Base-by-base conservation (phyloP, 37 sponge, comb jelly and placozoan genomes). In the Aplysina aerophoba region DNA sequence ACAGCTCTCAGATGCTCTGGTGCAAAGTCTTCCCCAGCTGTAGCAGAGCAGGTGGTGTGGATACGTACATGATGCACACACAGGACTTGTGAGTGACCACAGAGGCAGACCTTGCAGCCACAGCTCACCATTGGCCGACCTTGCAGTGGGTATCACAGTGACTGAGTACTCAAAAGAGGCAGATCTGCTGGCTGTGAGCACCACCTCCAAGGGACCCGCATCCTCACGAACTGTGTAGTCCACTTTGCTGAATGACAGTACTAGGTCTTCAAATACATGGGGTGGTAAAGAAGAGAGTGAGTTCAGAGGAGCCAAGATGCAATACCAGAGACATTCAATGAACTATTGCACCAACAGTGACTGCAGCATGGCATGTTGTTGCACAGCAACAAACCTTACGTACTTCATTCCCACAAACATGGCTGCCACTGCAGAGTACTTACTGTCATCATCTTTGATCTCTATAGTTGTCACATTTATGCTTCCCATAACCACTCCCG, bases 401-500 rank as follows among this genome's bases (percentile, higher is more conserved):
- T 44, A 8, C 3, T 8, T 8, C 50, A 3, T 44, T 44, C n/a
- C n/a, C n/a, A n/a, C n/a, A n/a, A 8, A 44, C 3, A 44, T 44
- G 50, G 50, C 50, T 8, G 8, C 25, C n/a, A 5, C 25, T 4
- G 2, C 27, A 25, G 11, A 69, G 34, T 30, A 31, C 71, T 69
- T 27, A 69, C 71, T 35, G 34, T 69, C 71, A 31, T 69, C 71
- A 69, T 69, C 71, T 31, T 3, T 69, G 34, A 69, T 69, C 35
- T 34, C 33, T 27, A 69, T 6, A 69, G 71, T 69, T 31, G 71
- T 6, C 71, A 69, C 34, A 6, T 11, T 1, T 0, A 35, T 31
- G 28, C 34, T 35, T 12, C 28, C 34, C 35, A 35, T 3, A 27
- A 69, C 71, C 71, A 69, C 71, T 11, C 71, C 71, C 71, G 22